Base-by-base conservation (phyloP, 2,113 vertebrate species). In the Neodon shergylaensis region DNA sequence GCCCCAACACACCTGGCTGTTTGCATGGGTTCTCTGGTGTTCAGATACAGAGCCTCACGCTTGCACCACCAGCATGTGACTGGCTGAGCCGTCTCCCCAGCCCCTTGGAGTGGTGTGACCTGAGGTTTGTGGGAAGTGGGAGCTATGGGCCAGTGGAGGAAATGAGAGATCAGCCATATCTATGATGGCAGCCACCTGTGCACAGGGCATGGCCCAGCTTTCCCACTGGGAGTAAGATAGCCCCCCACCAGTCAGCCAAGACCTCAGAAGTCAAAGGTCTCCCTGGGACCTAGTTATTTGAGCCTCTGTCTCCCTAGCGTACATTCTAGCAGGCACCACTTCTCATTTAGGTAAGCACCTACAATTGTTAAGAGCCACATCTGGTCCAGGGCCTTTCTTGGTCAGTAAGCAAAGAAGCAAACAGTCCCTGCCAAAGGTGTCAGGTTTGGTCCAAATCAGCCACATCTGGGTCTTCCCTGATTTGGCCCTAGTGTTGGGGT, bases 371-470 rank as follows among this genome's bases (percentile, higher is more conserved):
- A 61, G 44, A n/a, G 5, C 17, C 76, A 14, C 19, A 17, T 42
- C 61, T 7, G 4, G 61, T 5, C 28, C 33, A 12, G 47, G 44
- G 28, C n/a, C 12, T 12, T 49, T 49, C 49, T 49, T 16, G 28
- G 8, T 0, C 19, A 8, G 9, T 6, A 17, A 26, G n/a, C 1
- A 22, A 42, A 26, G 58, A 47, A n/a, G 0, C 0, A 5, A 68
- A 36, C 7, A 12, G 68, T 31, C 1, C 2, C 11, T 7, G 9
- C 36, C 79, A 1, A 0, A 10, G 49, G 17, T 44, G 42, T 36
- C 61, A 49, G 24, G 31, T 42, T 2, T 78, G 39, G 49, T 44
- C 21, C 49, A 7, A 16, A 33, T 24, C 19, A 58, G 47, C 1
- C 17, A n/a, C 24, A 61, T 58, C 83, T 2, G 21, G 14, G 39